These are phyloP conservation scores for Ophioninae sp. DNA, from an alignment of 2,888 invertebrate genomes.

Conservation along the genomic window DNA sequence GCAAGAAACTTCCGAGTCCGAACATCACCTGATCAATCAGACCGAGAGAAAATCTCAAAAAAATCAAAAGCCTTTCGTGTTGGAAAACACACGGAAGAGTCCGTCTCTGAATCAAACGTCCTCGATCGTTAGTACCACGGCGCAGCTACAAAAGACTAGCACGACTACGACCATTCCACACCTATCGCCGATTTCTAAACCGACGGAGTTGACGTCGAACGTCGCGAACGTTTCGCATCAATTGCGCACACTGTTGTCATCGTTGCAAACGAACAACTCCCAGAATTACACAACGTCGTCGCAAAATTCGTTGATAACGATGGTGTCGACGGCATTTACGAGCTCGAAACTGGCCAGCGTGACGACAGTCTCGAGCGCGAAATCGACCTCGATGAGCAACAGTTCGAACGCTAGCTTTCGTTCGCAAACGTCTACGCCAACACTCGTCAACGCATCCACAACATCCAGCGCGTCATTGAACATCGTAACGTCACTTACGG, in stretches of 20 bases:
- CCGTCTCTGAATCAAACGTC: constrained; percentile 66
- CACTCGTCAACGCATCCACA: constrained; percentile 47
- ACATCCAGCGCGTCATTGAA: constrained; percentile 73
- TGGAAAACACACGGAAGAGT: constrained; percentile 63
- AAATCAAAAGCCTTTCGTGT: constrained; percentile 46
- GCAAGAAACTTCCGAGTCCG: constrained; percentile 64
- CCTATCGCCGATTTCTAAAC: constrained; percentile 87
- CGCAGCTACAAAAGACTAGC: constrained; percentile 75
- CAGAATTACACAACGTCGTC: constrained; percentile 81
- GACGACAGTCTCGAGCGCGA: constrained; percentile 73
- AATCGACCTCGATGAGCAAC: constrained; percentile 67
- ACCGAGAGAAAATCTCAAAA: constrained; percentile 46
- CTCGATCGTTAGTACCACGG: constrained; percentile 72
- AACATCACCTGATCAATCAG: constrained; percentile 44
- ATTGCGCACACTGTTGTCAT: constrained; percentile 86
- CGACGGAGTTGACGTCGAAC: constrained; percentile 87
- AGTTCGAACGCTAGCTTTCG: constrained; percentile 66
- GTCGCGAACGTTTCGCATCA: constrained; percentile 88
- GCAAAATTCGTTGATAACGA: constrained; percentile 80
- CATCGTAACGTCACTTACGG: constrained; percentile 66
- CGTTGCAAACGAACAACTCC: constrained; percentile 83
- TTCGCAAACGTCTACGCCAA: constrained; percentile 55
- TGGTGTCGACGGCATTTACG: constrained; percentile 82
- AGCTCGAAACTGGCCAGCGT: constrained; percentile 78
- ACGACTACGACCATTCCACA: constrained; percentile 85